phyloP scores from a whole-genome alignment of 1,140 invertebrate genomes.

The Coelopa frigida region DNA sequence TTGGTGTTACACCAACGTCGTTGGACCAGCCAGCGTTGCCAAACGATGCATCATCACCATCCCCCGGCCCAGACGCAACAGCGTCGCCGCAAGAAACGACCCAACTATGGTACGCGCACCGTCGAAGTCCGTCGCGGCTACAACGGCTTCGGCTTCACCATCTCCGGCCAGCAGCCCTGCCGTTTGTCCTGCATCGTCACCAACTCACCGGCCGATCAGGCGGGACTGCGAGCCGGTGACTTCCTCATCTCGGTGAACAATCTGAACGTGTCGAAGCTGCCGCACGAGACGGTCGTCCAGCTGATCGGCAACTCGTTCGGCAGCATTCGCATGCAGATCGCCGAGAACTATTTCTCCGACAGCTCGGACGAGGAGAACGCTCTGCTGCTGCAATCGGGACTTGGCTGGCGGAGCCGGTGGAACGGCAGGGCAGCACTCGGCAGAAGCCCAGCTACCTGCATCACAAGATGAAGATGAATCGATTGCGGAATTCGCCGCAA shows the following conservation, averaged over 20 bases:
- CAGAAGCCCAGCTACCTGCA: slow-evolving; percentile 34
- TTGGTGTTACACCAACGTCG: not conserved
- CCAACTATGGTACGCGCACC: slow-evolving; percentile 58
- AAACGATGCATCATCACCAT: not conserved
- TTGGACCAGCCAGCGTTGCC: not conserved
- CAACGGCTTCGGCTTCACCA: slow-evolving; percentile 86
- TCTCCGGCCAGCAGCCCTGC: slow-evolving; percentile 88
- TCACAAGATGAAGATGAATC: slow-evolving; percentile 38
- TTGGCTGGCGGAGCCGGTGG: not conserved
- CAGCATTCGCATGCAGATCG: slow-evolving; percentile 70
- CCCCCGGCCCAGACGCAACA: slow-evolving; percentile 19
- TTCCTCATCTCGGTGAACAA: slow-evolving; percentile 88
- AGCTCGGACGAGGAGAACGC: slow-evolving; percentile 49
- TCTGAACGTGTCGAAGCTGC: slow-evolving; percentile 76
- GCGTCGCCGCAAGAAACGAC: slow-evolving; percentile 44
- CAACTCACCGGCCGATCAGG: slow-evolving; percentile 74
- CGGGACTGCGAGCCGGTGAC: slow-evolving; percentile 82
- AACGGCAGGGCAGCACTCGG: slow-evolving; percentile 13
- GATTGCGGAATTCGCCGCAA: slow-evolving; percentile 35
- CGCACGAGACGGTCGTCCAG: slow-evolving; percentile 87
- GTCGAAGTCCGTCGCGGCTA: slow-evolving; percentile 77
- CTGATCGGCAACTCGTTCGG: slow-evolving; percentile 80
- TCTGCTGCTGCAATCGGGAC: slow-evolving; percentile 8
- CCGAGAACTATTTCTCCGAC: slow-evolving; percentile 81
- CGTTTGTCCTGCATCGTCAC: slow-evolving; percentile 80